Evolutionary conservation across 2,113 vertebrate species (phyloP).

Genomic region (Macroglossus sobrinus): DNA sequence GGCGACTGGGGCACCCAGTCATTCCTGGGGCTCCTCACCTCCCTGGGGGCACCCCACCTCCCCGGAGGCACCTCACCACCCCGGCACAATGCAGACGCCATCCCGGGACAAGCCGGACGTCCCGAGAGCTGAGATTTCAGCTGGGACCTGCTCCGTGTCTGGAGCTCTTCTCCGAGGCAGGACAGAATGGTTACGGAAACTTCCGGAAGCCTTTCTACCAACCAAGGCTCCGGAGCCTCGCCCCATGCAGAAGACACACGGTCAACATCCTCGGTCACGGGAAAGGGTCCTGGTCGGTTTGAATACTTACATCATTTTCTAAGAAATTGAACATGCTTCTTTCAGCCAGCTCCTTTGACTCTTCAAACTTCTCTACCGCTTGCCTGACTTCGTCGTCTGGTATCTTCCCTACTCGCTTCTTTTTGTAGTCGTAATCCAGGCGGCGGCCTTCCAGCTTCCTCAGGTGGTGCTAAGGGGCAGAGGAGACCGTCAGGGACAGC

Average conservation of each 20-base stretch:
- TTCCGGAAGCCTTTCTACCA: neutral
- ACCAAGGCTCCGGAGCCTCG: neutral
- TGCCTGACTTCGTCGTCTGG: slow-evolving; percentile 93
- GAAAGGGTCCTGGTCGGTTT: neutral
- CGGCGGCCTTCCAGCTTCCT: slow-evolving; percentile 96
- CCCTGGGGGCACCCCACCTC: neutral
- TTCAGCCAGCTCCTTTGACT: slow-evolving; percentile 96
- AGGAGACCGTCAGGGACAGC: neutral
- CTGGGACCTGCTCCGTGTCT: neutral
- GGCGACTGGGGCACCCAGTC: accelerated
- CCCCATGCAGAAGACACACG: neutral
- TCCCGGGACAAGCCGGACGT: neutral
- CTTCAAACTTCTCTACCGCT: slow-evolving; percentile 96
- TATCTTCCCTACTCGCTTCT: slow-evolving; percentile 93
- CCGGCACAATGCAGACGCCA: neutral
- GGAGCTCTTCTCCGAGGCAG: neutral
- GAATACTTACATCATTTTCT: slow-evolving; percentile 94
- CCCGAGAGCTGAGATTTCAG: neutral
- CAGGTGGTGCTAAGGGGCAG: slow-evolving; percentile 88
- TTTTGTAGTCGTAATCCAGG: slow-evolving; percentile 97
- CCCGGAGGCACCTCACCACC: accelerated
- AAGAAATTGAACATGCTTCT: slow-evolving; percentile 98
- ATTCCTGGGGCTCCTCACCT: neutral
- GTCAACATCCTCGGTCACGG: neutral
- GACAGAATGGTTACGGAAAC: neutral